Conservation (phyloP, 2,113 vertebrate species). For the Dasyprocta punctata region DNA sequence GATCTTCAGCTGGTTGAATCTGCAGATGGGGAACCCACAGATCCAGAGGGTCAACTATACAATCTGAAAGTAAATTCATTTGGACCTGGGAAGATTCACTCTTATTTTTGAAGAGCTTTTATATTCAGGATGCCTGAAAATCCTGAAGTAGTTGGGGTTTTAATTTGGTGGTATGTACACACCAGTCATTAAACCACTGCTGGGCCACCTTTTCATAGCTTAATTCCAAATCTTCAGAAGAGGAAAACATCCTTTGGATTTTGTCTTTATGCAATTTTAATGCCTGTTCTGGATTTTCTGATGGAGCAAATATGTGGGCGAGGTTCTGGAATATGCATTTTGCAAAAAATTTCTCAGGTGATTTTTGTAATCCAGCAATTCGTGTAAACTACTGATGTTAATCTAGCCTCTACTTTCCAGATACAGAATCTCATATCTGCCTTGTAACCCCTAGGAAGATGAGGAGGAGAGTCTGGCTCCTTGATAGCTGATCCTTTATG, state of each 20-base stretch:
- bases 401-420: not conserved
- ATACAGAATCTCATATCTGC: not conserved
- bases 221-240: not conserved
- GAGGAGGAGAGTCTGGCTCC: not conserved
- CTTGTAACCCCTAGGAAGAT: not conserved
- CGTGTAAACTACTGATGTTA: not conserved
- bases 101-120: slow-evolving; percentile 32
- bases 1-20: not conserved
- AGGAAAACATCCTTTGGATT: not conserved
- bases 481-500: too few species aligned
- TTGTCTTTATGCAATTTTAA: not conserved
- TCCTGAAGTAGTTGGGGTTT: not conserved
- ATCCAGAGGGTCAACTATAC: not conserved
- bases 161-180: not conserved
- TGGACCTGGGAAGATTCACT: not conserved
- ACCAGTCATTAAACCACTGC: not conserved
- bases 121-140: not conserved
- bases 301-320: not conserved
- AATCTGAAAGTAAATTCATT: not conserved
- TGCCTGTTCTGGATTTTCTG: not conserved
- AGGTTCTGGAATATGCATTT: not conserved
- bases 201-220: not conserved
- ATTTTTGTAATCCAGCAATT: not conserved
- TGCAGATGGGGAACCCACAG: not conserved
- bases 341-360: not conserved